These are phyloP conservation scores for Pogonocichla stellata DNA, from an alignment of 2,113 vertebrate species.

Conservation along the genomic window DNA sequence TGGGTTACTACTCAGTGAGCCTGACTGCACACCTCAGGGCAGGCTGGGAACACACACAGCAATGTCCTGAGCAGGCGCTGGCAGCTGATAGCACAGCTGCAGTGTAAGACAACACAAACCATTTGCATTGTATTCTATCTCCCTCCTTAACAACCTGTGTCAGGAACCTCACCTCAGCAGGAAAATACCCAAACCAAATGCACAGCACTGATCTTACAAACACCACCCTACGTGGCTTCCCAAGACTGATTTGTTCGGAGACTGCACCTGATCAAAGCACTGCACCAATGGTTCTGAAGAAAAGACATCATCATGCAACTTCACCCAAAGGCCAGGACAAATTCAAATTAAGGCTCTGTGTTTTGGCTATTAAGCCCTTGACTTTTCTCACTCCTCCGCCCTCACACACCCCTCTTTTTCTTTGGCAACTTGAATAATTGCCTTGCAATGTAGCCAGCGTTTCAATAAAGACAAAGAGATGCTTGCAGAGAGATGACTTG, in stretches of 20 bases:
- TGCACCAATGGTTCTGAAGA: not conserved
- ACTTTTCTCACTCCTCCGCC: not conserved
- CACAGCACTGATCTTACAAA: not conserved
- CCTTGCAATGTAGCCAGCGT: not conserved
- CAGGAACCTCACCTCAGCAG: not conserved
- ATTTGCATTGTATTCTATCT: no score
- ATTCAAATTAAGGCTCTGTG: not conserved
- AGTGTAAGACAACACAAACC: not conserved
- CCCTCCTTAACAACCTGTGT: not conserved
- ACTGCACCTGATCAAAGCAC: not conserved
- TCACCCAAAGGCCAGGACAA: not conserved
- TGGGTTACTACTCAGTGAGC: not conserved
- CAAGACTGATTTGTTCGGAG: not conserved
- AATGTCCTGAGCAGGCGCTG: not conserved
- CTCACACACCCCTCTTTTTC: rapidly evolving
- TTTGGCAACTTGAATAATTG: not conserved
- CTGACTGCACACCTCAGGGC: not conserved
- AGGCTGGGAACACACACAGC: rapidly evolving
- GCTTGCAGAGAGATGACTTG: not conserved
- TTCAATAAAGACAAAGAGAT: not conserved
- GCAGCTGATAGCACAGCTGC: rapidly evolving
- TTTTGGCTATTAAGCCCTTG: not conserved
- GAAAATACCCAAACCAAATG: not conserved
- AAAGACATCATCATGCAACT: not conserved
- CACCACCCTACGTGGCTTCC: rapidly evolving